Percentiles rank a stretch among this genome's conserved stretches.
phyloP scores from a whole-genome alignment of 37 sponge, comb jelly and placozoan species.

The Petrosia ficiformis region DNA sequence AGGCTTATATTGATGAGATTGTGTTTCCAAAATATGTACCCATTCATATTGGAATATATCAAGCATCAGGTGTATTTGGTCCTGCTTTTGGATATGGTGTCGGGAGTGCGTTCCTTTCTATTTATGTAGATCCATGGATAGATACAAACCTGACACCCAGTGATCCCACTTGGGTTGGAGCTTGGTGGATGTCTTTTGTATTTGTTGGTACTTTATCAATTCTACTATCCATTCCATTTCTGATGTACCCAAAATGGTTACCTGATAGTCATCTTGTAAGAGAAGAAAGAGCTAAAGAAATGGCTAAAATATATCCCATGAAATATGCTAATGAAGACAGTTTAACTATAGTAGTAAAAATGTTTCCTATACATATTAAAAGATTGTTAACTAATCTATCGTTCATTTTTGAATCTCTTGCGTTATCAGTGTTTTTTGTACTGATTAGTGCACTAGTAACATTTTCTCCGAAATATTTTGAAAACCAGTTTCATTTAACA shows the following conservation, averaged over 20 bases:
- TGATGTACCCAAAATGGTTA: conserved; percentile 45
- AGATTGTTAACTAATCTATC: conserved; percentile 32
- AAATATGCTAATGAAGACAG: conserved; percentile 5
- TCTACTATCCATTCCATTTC: conserved; percentile 33
- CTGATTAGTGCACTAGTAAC: conserved; percentile 28
- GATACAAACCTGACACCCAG: conserved; percentile 35
- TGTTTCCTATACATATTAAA: conserved; percentile 29
- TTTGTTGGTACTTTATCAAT: conserved; percentile 10
- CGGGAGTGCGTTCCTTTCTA: conserved; percentile 59
- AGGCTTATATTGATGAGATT: conserved; percentile 75
- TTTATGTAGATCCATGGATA: conserved; percentile 70
- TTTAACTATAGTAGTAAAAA: conserved; percentile 6
- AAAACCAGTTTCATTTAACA: conserved; percentile 41
- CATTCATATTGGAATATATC: conserved; percentile 62
- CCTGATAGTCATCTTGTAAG: conserved; percentile 11
- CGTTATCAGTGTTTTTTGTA: conserved; percentile 34
- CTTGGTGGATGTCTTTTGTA: conserved; percentile 83
- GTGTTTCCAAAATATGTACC: conserved; percentile 60
- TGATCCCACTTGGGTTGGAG: conserved; percentile 81
- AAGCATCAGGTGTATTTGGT: conserved; percentile 44
- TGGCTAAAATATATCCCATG: conserved; percentile 5
- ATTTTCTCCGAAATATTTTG: conserved; percentile 40
- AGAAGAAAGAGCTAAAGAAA: conserved; percentile 23
- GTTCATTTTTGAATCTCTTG: conserved; percentile 50
- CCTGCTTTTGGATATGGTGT: conserved; percentile 73